These are phyloP conservation scores for Gallinago media DNA, from an alignment of 2,113 vertebrate species.

Conservation along the genomic window DNA sequence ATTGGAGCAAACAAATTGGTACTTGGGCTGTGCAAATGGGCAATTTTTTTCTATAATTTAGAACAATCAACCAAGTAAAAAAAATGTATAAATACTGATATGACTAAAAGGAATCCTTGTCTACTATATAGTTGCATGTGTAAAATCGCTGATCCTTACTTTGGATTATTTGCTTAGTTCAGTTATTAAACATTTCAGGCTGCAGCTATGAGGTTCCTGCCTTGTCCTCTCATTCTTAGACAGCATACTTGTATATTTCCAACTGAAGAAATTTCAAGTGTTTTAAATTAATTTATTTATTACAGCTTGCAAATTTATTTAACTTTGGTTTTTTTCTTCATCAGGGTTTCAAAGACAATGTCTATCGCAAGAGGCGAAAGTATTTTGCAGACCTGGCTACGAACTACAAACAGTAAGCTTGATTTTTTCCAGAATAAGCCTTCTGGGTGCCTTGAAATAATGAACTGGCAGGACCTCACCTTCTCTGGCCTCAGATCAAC, in stretches of 20 bases:
- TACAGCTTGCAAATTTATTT: neutral
- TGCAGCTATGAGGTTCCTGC: neutral
- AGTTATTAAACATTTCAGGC: neutral
- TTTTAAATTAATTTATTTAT: neutral
- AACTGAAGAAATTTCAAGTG: neutral
- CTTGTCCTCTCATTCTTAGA: neutral
- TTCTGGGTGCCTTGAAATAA: neutral
- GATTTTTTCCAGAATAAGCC: neutral
- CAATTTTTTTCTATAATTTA: neutral
- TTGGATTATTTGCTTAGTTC: neutral
- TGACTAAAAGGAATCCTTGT: neutral
- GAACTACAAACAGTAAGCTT: slow-evolving; percentile 91
- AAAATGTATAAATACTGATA: neutral
- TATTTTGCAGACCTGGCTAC: slow-evolving; percentile 97
- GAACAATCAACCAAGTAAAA: neutral
- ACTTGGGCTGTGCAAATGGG: neutral
- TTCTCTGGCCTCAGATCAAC: neutral
- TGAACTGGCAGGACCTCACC: neutral
- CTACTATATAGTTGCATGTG: neutral
- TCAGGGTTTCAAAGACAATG: slow-evolving; percentile 98
- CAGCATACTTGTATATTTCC: neutral
- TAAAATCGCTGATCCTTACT: neutral
- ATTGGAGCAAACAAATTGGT: neutral
- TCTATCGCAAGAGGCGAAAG: slow-evolving; percentile 94
- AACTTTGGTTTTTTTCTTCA: neutral